A percentile compares a stretch with the other conserved stretches of the same genome.
Conservation (phyloP, 2,797 vertebrate species). For the Myoxocephalus aenaeus region DNA sequence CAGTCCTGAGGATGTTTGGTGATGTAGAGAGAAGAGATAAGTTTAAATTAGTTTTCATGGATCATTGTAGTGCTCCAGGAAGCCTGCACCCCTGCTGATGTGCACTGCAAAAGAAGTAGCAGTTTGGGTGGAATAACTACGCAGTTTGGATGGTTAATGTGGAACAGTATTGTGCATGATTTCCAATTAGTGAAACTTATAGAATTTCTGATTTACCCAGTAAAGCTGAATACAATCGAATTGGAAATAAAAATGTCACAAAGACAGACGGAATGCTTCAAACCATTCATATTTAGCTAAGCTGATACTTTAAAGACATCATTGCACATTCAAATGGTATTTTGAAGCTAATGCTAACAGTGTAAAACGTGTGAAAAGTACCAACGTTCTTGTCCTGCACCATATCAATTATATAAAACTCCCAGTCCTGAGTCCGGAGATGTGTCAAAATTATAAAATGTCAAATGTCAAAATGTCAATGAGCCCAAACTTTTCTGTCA, state of each 20-base stretch:
- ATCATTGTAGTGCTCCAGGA: slow-evolving; percentile 29
- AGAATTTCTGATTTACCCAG: neutral
- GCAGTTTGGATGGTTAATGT: slow-evolving; percentile 4
- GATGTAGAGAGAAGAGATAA: slow-evolving; percentile 28
- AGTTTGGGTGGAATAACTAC: slow-evolving; percentile 7
- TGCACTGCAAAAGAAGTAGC: slow-evolving; percentile 8
- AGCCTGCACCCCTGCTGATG: slow-evolving; percentile 10
- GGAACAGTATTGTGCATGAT: slow-evolving; percentile 1
- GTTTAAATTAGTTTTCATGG: slow-evolving; percentile 45
- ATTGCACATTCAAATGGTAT: neutral
- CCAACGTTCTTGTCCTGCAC: neutral
- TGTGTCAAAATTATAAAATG: slow-evolving; percentile 1
- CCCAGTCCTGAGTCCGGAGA: neutral
- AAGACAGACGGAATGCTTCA: neutral
- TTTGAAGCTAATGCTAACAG: neutral
- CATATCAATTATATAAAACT: neutral
- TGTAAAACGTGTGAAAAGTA: neutral
- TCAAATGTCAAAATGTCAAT: neutral
- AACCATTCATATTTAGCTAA: neutral
- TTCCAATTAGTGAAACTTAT: slow-evolving; percentile 1
- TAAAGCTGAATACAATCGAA: slow-evolving; percentile 7
- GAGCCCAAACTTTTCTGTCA: neutral
- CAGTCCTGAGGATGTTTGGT: slow-evolving; percentile 28
- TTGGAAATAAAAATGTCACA: neutral
- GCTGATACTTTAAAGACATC: neutral